Percentiles rank a stretch among this genome's conserved stretches.
These are phyloP conservation scores for Anas acuta DNA, from an alignment of 2,797 vertebrate genomes.

Conservation along the genomic window DNA sequence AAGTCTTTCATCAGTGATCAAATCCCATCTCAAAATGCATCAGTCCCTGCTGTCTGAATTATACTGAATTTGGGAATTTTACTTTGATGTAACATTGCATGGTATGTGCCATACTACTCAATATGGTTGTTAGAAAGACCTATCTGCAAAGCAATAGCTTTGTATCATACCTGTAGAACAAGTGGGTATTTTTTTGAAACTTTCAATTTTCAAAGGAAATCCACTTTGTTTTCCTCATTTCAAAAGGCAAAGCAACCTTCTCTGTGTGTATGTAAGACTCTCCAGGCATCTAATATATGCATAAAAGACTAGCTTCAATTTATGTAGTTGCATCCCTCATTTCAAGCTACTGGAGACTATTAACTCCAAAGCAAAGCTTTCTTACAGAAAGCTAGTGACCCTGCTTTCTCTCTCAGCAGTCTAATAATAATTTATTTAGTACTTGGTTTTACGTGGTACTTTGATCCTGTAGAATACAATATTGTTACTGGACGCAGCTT, in stretches of 20 bases:
- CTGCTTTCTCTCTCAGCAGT: not conserved
- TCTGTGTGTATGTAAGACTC: not conserved
- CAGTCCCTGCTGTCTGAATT: not conserved
- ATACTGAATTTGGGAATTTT: not conserved
- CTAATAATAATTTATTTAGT: constrained; percentile 32
- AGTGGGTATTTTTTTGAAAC: not conserved
- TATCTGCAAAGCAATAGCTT: not conserved
- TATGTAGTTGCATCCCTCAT: not conserved
- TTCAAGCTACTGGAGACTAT: constrained; percentile 34
- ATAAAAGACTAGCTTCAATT: constrained; percentile 9
- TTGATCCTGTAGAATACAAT: not conserved
- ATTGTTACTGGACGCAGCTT: not conserved
- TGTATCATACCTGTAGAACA: not conserved
- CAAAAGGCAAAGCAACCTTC: not conserved
- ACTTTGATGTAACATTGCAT: not conserved
- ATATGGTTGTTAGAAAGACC: not conserved
- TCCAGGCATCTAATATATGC: not conserved
- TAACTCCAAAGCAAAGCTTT: constrained; percentile 37
- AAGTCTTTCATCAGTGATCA: not conserved
- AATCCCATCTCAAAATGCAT: not conserved
- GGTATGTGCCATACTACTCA: not conserved
- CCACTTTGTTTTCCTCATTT: constrained; percentile 5
- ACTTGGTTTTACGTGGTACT: not conserved
- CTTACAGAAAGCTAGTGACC: not conserved
- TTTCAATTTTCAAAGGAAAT: constrained; percentile 7